These are phyloP conservation scores for Nematostella vectensis DNA, from an alignment of 92 coral and sea anemone genomes.

Conservation along the genomic window DNA sequence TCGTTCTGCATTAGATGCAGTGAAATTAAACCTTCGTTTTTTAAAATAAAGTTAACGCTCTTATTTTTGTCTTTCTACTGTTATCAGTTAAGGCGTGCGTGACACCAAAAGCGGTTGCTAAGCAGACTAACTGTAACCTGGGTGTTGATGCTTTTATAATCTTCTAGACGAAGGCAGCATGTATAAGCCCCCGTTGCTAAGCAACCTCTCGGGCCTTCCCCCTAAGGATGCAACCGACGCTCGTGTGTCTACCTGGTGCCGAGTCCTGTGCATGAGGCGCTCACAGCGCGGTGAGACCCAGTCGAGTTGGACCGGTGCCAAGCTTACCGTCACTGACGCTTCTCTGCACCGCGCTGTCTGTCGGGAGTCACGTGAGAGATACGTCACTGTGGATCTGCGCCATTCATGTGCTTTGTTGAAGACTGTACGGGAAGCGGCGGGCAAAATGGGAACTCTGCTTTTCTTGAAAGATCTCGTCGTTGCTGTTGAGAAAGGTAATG, in stretches of 20 bases:
- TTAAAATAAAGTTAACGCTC: too few species aligned
- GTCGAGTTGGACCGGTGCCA: conserved; percentile 22
- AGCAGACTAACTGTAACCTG: too few species aligned
- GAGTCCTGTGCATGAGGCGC: conserved; percentile 12
- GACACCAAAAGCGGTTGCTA: too few species aligned
- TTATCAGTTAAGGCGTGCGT: too few species aligned
- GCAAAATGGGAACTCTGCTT: conserved; percentile 11
- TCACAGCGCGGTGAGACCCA: conserved; percentile 1
- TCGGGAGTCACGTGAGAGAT: conserved; percentile 18
- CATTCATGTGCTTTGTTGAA: conserved; percentile 10
- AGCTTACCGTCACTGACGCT: conserved; percentile 25
- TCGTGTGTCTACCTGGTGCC: conserved; percentile 18
- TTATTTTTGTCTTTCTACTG: too few species aligned
- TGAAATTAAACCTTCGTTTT: too few species aligned
- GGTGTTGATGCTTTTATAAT: too few species aligned
- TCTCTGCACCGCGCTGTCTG: conserved; percentile 8
- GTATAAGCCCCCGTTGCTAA: not conserved
- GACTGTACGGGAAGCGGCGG: conserved; percentile 2
- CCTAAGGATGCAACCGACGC: conserved; percentile 1
- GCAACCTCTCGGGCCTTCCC: not conserved
- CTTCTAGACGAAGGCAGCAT: too few species aligned
- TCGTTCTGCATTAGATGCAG: too few species aligned
- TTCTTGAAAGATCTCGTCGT: conserved; percentile 15
- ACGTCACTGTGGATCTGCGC: conserved; percentile 17
- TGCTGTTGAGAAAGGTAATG: conserved; percentile 11